Evolutionary conservation across 1,140 invertebrate species (phyloP), one percentile per base, ranked within the genome.

Genomic region (Drosophila navojoa): DNA sequence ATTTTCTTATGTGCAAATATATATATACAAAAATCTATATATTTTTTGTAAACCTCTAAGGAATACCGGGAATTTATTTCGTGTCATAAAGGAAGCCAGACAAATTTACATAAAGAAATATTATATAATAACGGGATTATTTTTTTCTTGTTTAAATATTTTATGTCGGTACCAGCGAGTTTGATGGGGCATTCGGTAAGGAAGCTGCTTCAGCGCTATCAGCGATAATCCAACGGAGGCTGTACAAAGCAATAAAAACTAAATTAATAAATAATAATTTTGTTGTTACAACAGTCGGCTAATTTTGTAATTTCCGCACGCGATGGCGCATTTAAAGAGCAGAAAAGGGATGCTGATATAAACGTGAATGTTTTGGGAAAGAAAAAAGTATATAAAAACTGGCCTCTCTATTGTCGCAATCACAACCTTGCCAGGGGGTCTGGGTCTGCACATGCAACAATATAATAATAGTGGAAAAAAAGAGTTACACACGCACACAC

Each of bases 221-320:
- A 22, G n/a, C 29, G 9, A 54, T 38, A 54, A 45, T n/a, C 25
- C 58, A 60, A 68, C 22, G 47, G 40, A 61, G 27, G 40, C 49
- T 62, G 49, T 9, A 52, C 16, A 35, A 3, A 45, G 49, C 49
- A 52, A 5, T 38, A 38, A 66, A 49, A 38, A 49, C 44, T 49
- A 61, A 73, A 76, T 77, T 77, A 64, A 42, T 77, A 76, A 73
- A 53, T 42, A 45, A 45, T 45, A 45, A 16, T 45, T 9, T 45
- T 15, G 15, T 53, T 16, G 52, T 76, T 71, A 45, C 76, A 71
- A 74, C 50, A 77, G 49, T 53, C 73, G 47, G 49, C 42, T 70
- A 63, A 79, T 76, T 82, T 66, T 53, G 76, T 68, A 47, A 76
- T 79, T 86, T 87, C 79, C 76, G 79, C 82, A 89, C 71, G 79